Percentiles rank a stretch among this genome's conserved stretches.
These are phyloP conservation scores for Holotrichia oblita DNA, from an alignment of 1,140 invertebrate genomes.

Conservation along the genomic window DNA sequence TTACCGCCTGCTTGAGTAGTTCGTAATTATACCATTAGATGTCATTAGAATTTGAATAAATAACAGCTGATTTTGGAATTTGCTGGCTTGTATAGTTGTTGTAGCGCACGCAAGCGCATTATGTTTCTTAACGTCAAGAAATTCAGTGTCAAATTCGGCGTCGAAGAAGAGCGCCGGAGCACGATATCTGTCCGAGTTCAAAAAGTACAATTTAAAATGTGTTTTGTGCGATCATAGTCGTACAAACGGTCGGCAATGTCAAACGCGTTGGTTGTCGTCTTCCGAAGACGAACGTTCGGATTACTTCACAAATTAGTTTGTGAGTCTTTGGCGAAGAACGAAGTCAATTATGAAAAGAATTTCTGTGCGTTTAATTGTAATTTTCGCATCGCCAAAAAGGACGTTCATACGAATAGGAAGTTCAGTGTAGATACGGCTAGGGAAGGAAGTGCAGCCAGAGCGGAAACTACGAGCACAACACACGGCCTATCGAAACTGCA, in stretches of 20 bases:
- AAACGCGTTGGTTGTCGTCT: conserved; percentile 7
- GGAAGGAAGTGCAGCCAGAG: conserved; percentile 55
- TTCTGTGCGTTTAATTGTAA: conserved; percentile 7
- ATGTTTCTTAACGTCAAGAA: conserved; percentile 19
- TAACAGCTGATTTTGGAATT: conserved; percentile 5
- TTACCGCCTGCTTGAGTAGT: not conserved
- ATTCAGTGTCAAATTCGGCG: conserved; percentile 27
- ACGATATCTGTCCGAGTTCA: not conserved
- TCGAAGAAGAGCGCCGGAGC: conserved; percentile 11
- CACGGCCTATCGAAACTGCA: conserved; percentile 71
- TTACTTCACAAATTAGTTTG: conserved; percentile 8
- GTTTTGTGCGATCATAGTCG: not conserved
- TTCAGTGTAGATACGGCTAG: conserved; percentile 24
- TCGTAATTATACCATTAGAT: not conserved
- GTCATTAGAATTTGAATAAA: not conserved
- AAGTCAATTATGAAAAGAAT: not conserved
- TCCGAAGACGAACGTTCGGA: conserved; percentile 10
- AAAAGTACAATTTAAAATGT: conserved; percentile 6
- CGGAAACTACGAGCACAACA: conserved; percentile 59
- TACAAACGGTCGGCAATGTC: not conserved
- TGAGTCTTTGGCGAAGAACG: not conserved
- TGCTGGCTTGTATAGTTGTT: not conserved
- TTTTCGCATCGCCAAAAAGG: not conserved
- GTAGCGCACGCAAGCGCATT: conserved; percentile 12
- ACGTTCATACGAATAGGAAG: conserved; percentile 28